phyloP scores from a whole-genome alignment of 2,888 invertebrate species.

The Drosophila mulleri region DNA sequence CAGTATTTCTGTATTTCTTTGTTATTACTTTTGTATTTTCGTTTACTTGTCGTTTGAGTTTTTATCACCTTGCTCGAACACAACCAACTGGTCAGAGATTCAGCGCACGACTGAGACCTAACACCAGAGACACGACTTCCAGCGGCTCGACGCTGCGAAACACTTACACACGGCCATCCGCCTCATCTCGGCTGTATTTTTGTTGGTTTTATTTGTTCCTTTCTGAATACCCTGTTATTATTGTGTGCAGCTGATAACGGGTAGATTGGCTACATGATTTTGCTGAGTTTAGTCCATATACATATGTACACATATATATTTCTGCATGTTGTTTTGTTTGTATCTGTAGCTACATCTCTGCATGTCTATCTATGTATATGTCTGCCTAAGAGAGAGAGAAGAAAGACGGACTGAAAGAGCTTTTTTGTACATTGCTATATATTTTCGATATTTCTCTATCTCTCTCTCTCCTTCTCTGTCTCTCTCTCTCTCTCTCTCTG shows the following conservation, averaged over 20 bases:
- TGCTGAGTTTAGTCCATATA: too few species aligned
- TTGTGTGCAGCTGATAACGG: neutral
- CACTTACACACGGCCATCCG: slow-evolving; percentile 29
- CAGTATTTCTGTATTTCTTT: slow-evolving; percentile 3
- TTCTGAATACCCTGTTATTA: neutral
- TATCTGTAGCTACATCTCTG: too few species aligned
- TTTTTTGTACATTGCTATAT: too few species aligned
- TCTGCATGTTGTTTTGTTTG: too few species aligned
- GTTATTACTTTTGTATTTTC: slow-evolving; percentile 47
- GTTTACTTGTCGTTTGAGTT: neutral
- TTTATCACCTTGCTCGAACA: slow-evolving; percentile 20
- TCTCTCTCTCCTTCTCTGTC: neutral
- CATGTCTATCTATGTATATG: too few species aligned
- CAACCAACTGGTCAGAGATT: slow-evolving; percentile 69
- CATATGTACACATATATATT: too few species aligned
- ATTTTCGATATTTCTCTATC: neutral
- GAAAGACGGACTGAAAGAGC: too few species aligned
- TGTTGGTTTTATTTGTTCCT: slow-evolving; percentile 18
- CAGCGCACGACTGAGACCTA: slow-evolving; percentile 67
- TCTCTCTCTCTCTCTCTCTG: neutral
- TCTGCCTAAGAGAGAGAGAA: too few species aligned
- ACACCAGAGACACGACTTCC: slow-evolving; percentile 22
- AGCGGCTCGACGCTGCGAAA: slow-evolving; percentile 7
- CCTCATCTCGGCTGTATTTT: slow-evolving; percentile 23
- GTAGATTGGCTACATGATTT: neutral